Conservation (phyloP, 2,113 vertebrate species). For the Xiphophorus couchianus region DNA sequence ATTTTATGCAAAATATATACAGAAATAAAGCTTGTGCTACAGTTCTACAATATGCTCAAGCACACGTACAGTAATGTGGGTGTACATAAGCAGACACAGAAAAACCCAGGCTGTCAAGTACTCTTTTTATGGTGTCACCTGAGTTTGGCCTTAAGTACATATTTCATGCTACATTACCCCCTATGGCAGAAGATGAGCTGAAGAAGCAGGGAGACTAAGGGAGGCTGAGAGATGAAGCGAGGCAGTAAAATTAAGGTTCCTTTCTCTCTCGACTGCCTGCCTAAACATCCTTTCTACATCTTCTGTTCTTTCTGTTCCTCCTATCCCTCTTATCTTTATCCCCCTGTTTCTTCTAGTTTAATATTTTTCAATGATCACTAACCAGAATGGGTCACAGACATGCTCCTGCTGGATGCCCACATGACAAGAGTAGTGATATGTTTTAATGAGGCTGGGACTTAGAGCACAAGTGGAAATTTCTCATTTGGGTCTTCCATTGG, state of each 20-base stretch:
- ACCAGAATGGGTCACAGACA: slow-evolving; percentile 63
- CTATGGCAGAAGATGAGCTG: slow-evolving; percentile 44
- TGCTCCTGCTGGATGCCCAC: slow-evolving; percentile 64
- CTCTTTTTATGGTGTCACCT: slow-evolving; percentile 59
- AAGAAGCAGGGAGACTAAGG: slow-evolving; percentile 31
- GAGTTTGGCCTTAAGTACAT: slow-evolving; percentile 69
- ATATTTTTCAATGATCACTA: slow-evolving; percentile 66
- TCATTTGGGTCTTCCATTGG: slow-evolving; percentile 52
- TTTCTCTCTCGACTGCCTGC: slow-evolving; percentile 35
- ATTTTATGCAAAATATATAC: slow-evolving; percentile 11
- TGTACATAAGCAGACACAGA: background rate
- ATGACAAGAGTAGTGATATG: slow-evolving; percentile 71
- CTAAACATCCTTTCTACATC: slow-evolving; percentile 37
- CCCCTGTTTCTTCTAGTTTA: slow-evolving; percentile 57
- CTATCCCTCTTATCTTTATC: slow-evolving; percentile 51
- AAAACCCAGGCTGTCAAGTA: slow-evolving; percentile 39
- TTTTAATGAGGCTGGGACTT: slow-evolving; percentile 73
- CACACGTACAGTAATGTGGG: background rate
- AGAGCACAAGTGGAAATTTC: slow-evolving; percentile 61
- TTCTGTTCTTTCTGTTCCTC: slow-evolving; percentile 28
- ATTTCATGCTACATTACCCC: slow-evolving; percentile 76
- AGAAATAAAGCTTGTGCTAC: slow-evolving; percentile 5
- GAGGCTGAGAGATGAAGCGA: slow-evolving; percentile 35
- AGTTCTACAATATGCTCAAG: background rate
- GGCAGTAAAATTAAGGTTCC: slow-evolving; percentile 41